These are phyloP conservation scores for Dermochelys coriacea DNA, from an alignment of 2,797 vertebrate species.

Conservation along the genomic window DNA sequence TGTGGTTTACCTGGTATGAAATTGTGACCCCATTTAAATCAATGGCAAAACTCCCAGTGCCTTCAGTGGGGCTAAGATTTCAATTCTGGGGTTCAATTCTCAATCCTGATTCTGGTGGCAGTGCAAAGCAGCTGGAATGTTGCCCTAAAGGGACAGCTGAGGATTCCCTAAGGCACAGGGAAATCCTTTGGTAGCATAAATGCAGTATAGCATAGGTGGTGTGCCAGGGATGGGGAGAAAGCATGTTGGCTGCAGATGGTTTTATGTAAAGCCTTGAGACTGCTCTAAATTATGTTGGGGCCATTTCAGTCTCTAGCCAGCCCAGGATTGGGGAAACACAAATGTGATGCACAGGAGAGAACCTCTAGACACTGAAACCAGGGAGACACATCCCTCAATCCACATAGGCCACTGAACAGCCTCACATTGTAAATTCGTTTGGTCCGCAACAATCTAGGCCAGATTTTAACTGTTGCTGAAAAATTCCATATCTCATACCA, in stretches of 20 bases:
- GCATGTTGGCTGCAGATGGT: background rate
- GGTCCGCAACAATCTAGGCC: background rate
- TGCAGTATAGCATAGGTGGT: background rate
- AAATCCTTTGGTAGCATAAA: background rate
- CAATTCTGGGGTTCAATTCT: background rate
- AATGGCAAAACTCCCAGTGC: background rate
- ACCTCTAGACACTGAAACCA: background rate
- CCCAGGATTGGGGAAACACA: background rate
- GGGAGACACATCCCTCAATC: background rate
- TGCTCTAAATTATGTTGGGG: background rate
- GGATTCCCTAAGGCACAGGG: background rate
- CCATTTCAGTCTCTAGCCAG: background rate
- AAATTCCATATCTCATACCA: background rate
- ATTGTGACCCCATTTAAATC: background rate
- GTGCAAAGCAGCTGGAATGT: background rate
- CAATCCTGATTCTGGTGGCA: background rate
- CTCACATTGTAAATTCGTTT: background rate
- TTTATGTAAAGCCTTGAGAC: background rate
- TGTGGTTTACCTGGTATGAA: background rate
- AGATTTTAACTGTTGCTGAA: background rate
- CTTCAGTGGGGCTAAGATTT: background rate
- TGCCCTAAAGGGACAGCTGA: background rate
- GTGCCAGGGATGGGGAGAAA: background rate
- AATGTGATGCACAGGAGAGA: background rate
- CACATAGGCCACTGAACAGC: background rate